These are phyloP conservation scores for Monarcha castaneiventris DNA, from an alignment of 2,113 vertebrate species.

Conservation along the genomic window DNA sequence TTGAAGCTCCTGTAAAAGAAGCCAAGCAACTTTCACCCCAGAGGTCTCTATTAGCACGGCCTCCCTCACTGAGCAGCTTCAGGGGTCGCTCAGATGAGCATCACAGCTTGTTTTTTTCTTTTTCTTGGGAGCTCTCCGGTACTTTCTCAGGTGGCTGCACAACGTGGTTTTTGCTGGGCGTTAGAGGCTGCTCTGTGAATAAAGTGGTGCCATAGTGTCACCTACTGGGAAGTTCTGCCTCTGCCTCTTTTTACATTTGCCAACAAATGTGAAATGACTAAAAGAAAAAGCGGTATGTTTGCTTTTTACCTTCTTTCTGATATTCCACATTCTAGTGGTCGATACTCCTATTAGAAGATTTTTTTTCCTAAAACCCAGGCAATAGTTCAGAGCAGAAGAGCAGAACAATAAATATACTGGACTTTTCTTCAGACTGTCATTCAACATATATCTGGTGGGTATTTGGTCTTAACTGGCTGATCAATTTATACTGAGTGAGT, in stretches of 20 bases:
- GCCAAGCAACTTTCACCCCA: neutral
- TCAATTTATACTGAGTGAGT: neutral
- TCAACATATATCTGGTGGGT: neutral
- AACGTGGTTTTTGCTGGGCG: fast-evolving
- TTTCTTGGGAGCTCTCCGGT: neutral
- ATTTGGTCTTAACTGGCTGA: neutral
- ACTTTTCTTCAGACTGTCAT: neutral
- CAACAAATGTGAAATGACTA: neutral
- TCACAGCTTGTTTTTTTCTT: too few relatives aligned
- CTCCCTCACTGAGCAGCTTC: neutral
- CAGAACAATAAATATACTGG: neutral
- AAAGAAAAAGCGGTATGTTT: neutral
- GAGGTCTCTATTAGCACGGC: neutral
- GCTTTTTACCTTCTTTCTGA: neutral
- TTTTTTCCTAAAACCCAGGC: neutral
- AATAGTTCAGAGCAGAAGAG: neutral
- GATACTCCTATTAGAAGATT: neutral
- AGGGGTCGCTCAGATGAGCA: neutral
- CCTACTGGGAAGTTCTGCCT: conserved; percentile 7
- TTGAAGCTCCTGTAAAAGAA: neutral
- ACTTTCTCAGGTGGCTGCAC: neutral
- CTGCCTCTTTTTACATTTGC: neutral
- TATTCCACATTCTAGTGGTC: neutral
- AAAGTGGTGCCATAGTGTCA: neutral
- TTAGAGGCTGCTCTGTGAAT: neutral